Percentiles rank a stretch among this genome's conserved stretches.
Evolutionary conservation across 2,888 invertebrate genomes (phyloP).

Genomic region (Ectemnius lituratus): DNA sequence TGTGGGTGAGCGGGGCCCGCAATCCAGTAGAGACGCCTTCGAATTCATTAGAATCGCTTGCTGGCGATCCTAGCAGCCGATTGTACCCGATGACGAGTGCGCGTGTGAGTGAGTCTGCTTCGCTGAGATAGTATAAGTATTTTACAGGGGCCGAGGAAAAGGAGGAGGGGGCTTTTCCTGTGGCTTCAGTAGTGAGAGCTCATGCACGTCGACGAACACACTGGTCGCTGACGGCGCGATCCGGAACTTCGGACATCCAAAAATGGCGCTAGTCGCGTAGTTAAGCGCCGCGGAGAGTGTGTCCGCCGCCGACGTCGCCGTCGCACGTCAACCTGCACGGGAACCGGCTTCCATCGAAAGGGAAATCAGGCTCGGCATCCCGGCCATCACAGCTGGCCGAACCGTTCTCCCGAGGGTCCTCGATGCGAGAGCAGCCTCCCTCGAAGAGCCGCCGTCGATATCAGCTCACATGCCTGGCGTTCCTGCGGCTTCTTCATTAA

Average conservation of each 20-base stretch:
- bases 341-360: constrained; percentile 8
- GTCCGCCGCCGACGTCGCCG: not conserved
- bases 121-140: no score
- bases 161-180: constrained; percentile 51
- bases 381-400: constrained; percentile 9
- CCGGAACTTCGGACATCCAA: constrained; percentile 62
- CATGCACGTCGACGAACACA: constrained; percentile 64
- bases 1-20: constrained; percentile 13
- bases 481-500: constrained; percentile 25
- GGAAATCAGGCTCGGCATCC: constrained; percentile 14
- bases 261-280: constrained; percentile 71
- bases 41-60: constrained; percentile 46
- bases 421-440: constrained; percentile 19
- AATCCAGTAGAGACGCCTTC: constrained; percentile 17
- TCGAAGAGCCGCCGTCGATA: constrained; percentile 52
- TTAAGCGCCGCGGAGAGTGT: constrained; percentile 29
- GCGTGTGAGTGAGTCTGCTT: no score
- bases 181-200: constrained; percentile 65
- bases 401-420: constrained; percentile 15
- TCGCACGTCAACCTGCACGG: constrained; percentile 13
- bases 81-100: constrained; percentile 35
- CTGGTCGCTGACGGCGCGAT: constrained; percentile 57
- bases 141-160: not conserved
- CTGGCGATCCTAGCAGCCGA: constrained; percentile 46
- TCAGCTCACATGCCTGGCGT: constrained; percentile 41